Evolutionary conservation across 2,797 vertebrate species (phyloP), one percentile per base, ranked within the genome.

Genomic region (Macropus fuliginosus): DNA sequence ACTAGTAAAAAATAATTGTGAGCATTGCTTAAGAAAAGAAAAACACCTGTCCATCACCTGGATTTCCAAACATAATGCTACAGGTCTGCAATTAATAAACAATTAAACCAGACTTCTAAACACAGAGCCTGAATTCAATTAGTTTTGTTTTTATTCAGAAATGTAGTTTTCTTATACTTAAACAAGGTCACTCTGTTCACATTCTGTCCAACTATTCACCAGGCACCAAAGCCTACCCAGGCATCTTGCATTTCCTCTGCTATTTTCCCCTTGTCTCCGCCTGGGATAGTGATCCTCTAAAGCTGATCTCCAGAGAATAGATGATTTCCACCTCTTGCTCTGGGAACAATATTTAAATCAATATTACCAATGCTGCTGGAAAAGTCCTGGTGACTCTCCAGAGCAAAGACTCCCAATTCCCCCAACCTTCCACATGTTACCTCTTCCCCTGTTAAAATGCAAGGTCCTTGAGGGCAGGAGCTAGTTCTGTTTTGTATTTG

Each of bases 61-160:
- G 24, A 59, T 93, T 92, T 28, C 90, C 66, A n/a, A 46, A 40
- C 31, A 96, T 62, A 92, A 95, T 46, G 57, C 40, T 94, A 66
- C 18, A 9, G 16, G 54, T 55, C 27, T 52, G 46, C n/a, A 89
- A 59, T 16, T 10, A 34, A 9, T 54, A 90, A 93, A 56, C 46
- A 90, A 92, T 54, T 21, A 6, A 62, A 93, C 16, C 34, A 95
- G 57, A 66, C 27, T 87, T 34, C 34, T 56, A 0, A 56, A 28
- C 90, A 87, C n/a, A 57, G 11, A 92, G 55, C 91, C n/a, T 27
- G 11, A 81, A 74, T 16, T 55, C 29, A 18, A 18, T 87, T 34
- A 31, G 3, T 27, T 40, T 52, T 89, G 56, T 34, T 55, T 46
- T 52, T 8, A 12, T 87, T 16, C 54, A 28, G 13, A 93, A 56